Percentiles rank a stretch among this genome's conserved stretches.
Conservation (phyloP, 1,140 invertebrate species). For the Samia ricini region DNA sequence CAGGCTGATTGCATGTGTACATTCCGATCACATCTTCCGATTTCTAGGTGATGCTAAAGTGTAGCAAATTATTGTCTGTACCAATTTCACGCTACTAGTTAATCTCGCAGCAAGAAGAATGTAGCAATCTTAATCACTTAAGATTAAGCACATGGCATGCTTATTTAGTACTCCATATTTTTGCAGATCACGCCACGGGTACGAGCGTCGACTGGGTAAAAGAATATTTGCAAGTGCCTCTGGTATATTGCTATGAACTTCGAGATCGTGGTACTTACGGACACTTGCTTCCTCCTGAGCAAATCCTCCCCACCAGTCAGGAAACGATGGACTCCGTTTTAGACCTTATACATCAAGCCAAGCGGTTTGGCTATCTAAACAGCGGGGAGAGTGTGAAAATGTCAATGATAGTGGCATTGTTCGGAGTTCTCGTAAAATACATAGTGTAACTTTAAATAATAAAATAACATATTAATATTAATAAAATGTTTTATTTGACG, state of each 20-base stretch:
- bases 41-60: no score
- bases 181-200: conserved; percentile 80
- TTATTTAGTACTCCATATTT: background rate
- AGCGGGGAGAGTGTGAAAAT: conserved; percentile 18
- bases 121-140: no score
- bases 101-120: no score
- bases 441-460: background rate
- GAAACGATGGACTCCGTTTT: conserved; percentile 85
- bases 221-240: conserved; percentile 78
- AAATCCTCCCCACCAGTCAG: conserved; percentile 85
- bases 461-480: background rate
- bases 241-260: conserved; percentile 82
- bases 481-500: no score
- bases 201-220: conserved; percentile 85
- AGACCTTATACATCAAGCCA: conserved; percentile 79
- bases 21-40: no score
- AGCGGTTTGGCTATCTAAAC: conserved; percentile 59
- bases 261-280: conserved; percentile 85
- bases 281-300: conserved; percentile 85
- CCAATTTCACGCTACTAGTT: no score
- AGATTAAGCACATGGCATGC: no score
- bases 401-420: conserved; percentile 20
- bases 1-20: no score
- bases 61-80: no score
- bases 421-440: background rate